Percentiles rank a stretch among this genome's conserved stretches.
Conservation (phyloP, 2,113 vertebrate species). For the Cynocephalus volans region DNA sequence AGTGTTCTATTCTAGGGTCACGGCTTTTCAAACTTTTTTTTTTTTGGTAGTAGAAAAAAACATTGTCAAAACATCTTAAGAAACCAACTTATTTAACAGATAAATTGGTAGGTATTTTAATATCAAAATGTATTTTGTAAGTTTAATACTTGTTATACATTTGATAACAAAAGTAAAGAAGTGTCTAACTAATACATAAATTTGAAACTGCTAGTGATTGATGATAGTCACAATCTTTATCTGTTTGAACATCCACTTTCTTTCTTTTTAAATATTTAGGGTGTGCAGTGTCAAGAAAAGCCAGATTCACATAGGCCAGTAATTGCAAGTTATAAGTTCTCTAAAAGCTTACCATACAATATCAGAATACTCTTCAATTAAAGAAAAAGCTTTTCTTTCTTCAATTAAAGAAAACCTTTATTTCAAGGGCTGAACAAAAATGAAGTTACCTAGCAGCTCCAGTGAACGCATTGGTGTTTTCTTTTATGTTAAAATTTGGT, state of each 20-base stretch:
- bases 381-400: neutral
- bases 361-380: neutral
- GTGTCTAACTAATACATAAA: neutral
- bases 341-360: neutral
- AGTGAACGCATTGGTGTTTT: neutral
- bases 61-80: neutral
- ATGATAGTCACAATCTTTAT: neutral
- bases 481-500: neutral
- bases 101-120: conserved; percentile 52
- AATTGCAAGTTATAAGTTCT: conserved; percentile 32
- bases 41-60: neutral
- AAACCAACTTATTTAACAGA: neutral
- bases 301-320: neutral
- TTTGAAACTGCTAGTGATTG: conserved; percentile 6
- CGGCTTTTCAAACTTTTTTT: neutral
- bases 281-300: neutral
- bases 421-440: conserved; percentile 14
- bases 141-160: neutral
- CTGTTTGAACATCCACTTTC: neutral
- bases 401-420: neutral
- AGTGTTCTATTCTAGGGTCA: neutral
- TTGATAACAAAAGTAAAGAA: neutral
- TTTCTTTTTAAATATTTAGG: conserved; percentile 11
- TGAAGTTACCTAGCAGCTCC: neutral
- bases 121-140: neutral